These are phyloP conservation scores for Lethenteron reissneri DNA, from an alignment of 2,113 vertebrate genomes.

Conservation along the genomic window DNA sequence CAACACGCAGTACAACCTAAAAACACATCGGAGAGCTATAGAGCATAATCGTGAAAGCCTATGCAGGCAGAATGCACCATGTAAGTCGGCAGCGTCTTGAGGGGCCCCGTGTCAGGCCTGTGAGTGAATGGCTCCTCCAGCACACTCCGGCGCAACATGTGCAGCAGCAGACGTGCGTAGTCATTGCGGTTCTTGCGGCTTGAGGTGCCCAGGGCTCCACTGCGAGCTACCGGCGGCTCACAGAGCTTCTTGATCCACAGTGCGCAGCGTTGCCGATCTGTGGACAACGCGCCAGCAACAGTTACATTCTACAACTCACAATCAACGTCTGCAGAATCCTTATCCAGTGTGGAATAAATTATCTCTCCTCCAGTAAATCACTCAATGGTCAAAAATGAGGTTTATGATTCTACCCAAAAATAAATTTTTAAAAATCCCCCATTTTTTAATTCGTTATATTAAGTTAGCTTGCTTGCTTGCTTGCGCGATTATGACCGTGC, in stretches of 20 bases:
- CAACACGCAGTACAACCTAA: too few relatives aligned
- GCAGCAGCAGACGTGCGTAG: slow-evolving; percentile 48
- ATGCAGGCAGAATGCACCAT: slow-evolving; percentile 30
- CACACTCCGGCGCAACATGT: slow-evolving; percentile 52
- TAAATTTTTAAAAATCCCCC: background rate
- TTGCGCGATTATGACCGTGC: too few relatives aligned
- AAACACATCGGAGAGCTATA: background rate
- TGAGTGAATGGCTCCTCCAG: slow-evolving; percentile 52
- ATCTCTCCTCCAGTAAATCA: background rate
- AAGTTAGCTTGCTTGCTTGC: too few relatives aligned
- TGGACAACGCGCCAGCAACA: slow-evolving; percentile 8
- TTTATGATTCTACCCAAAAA: background rate
- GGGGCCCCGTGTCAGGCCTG: slow-evolving; percentile 43
- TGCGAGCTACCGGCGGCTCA: slow-evolving; percentile 34
- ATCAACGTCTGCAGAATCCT: slow-evolving; percentile 3
- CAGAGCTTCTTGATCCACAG: slow-evolving; percentile 81
- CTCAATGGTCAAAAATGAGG: slow-evolving; percentile 8
- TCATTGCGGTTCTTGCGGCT: slow-evolving; percentile 47
- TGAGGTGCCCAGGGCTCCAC: slow-evolving; percentile 25
- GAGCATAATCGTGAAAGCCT: background rate
- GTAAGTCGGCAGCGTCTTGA: slow-evolving; percentile 51
- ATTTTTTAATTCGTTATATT: background rate
- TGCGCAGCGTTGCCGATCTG: slow-evolving; percentile 55
- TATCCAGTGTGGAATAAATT: background rate
- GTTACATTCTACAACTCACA: background rate